Evolutionary conservation across 2,797 vertebrate genomes (phyloP).

Genomic region (Poeciliopsis gracilis): DNA sequence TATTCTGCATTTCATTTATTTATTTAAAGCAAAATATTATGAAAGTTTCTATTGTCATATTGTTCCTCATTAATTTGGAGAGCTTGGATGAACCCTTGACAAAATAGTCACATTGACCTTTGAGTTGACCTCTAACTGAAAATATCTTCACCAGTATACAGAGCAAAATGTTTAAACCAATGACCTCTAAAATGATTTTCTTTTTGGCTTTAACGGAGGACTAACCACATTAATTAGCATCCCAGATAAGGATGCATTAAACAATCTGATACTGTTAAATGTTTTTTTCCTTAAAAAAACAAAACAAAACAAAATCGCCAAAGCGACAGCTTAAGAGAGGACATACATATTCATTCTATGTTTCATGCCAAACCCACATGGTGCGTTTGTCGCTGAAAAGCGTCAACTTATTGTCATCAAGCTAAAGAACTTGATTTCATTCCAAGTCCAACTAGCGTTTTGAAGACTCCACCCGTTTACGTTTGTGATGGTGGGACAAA

Average conservation of each 20-base stretch:
- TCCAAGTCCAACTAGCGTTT: neutral
- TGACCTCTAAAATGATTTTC: neutral
- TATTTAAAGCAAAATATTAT: neutral
- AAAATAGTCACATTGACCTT: neutral
- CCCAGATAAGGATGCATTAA: neutral
- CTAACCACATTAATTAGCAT: neutral
- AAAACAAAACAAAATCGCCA: neutral
- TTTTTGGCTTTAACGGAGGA: neutral
- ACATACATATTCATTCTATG: neutral
- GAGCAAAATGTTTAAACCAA: neutral
- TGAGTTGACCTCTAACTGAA: neutral
- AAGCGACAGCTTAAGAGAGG: neutral
- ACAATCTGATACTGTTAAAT: too few relatives aligned
- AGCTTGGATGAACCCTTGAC: neutral
- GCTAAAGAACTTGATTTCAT: neutral
- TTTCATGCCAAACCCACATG: neutral
- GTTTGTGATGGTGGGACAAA: neutral
- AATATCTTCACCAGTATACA: neutral
- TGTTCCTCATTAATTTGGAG: neutral
- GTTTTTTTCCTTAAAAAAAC: neutral
- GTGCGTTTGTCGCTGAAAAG: neutral
- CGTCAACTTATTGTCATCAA: neutral
- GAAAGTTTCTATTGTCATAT: neutral
- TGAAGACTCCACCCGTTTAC: neutral
- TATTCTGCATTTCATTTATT: neutral